Base-by-base conservation (phyloP, 2,113 vertebrate genomes). In the Corydoras sp. region DNA sequence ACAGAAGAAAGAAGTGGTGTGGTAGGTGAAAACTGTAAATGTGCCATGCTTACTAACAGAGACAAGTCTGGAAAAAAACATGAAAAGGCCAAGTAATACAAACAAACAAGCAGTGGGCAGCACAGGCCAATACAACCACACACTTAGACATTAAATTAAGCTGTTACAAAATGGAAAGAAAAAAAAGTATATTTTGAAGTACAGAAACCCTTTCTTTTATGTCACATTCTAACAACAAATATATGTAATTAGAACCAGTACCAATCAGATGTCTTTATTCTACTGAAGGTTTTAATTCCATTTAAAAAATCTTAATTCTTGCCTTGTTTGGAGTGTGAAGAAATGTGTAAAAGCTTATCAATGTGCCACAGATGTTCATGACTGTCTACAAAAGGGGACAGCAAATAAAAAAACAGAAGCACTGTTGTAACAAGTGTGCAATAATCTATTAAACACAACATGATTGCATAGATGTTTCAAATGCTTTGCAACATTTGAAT, bases 311-410 rank as follows among this genome's bases (percentile, higher is more conserved):
- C 4, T 43, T 5, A 43, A 43, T 43, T 43, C 35, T 43, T 43
- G 7, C 35, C 35, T 24, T 24, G 18, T 24, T 24, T 43, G 35
- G 35, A 43, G 7, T 73, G 56, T 58, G 61, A 50, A n/a, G 61
- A 30, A 15, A 65, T 53, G 55, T 6, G 18, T 9, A 68, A 77
- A 67, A 65, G 56, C 71, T 77, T 70, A 70, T 74, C 71, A 5
- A 13, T 58, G 18, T 24, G 18, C 18, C 56, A 68, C 24, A 58
- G 62, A 72, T 49, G 24, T 69, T 49, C 68, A 59, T 68, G 69
- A 72, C 59, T 63, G 60, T 53, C 18, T 53, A 65, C 30, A 71
- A 74, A 24, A 18, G 72, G 61, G 64, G 72, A 78, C 55, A 71
- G 11, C 14, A 1, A 58, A 58, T 59, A 32, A 48, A 56, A 55